Conservation (phyloP, 2,797 vertebrate genomes). For the Danio tinwini region DNA sequence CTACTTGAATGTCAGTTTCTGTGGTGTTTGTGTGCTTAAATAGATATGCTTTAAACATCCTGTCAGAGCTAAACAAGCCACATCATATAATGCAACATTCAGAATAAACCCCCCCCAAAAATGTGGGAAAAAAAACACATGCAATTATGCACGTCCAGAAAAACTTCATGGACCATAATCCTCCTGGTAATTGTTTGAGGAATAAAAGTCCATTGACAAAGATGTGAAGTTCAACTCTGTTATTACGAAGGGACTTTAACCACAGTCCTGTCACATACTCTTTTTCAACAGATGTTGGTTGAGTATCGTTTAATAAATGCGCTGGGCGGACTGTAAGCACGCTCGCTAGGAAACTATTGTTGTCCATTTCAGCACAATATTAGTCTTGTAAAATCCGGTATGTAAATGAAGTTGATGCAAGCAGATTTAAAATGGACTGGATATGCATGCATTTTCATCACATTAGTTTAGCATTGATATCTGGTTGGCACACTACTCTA, state of each 20-base stretch:
- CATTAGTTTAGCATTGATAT: background rate
- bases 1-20: slow-evolving; percentile 34
- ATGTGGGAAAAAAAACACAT: background rate
- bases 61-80: slow-evolving; percentile 11
- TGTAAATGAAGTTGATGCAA: slow-evolving; percentile 14
- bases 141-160: background rate
- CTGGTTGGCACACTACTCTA: background rate
- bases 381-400: background rate
- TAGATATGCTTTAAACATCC: slow-evolving; percentile 39
- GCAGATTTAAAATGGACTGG: background rate
- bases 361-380: slow-evolving; percentile 6
- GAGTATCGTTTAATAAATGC: background rate
- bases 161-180: background rate
- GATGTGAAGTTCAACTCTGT: background rate
- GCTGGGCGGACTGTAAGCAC: background rate
- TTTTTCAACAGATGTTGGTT: slow-evolving; percentile 7
- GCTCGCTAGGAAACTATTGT: slow-evolving; percentile 4
- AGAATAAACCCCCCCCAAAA: background rate
- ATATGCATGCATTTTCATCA: background rate
- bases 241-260: slow-evolving; percentile 22
- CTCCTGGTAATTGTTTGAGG: background rate
- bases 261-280: slow-evolving; percentile 30
- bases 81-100: background rate
- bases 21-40: background rate
- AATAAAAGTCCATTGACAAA: background rate